Evolutionary conservation across 2,797 vertebrate species (phyloP).

Genomic region (Pseudochaenichthys georgianus): DNA sequence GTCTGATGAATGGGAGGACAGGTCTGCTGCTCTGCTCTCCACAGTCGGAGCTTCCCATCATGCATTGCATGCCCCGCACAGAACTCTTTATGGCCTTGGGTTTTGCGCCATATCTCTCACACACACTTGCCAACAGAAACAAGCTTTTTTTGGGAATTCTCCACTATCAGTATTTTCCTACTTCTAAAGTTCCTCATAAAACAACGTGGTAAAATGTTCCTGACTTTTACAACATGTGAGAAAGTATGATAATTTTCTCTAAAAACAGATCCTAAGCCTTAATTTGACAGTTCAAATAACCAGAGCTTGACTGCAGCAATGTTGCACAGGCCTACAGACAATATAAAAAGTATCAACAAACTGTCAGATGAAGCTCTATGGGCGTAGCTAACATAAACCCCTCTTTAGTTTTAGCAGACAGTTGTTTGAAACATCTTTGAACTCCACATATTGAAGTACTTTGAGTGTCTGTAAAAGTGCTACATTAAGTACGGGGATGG

Average conservation of each 20-base stretch:
- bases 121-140: slow-evolving; percentile 76
- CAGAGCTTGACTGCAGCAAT: slow-evolving; percentile 33
- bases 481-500: slow-evolving; percentile 39
- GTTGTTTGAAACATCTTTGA: slow-evolving; percentile 65
- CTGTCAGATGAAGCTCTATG: slow-evolving; percentile 52
- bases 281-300: slow-evolving; percentile 60
- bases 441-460: slow-evolving; percentile 63
- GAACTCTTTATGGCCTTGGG: slow-evolving; percentile 76
- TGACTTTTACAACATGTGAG: slow-evolving; percentile 41
- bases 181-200: slow-evolving; percentile 50
- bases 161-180: slow-evolving; percentile 56
- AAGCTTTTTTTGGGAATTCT: slow-evolving; percentile 55
- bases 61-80: slow-evolving; percentile 74
- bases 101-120: slow-evolving; percentile 69
- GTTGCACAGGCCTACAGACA: slow-evolving; percentile 45
- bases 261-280: slow-evolving; percentile 30
- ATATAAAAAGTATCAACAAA: slow-evolving; percentile 55
- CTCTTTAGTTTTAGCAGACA: slow-evolving; percentile 50
- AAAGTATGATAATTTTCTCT: slow-evolving; percentile 26
- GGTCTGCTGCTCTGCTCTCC: slow-evolving; percentile 63
- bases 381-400: slow-evolving; percentile 47
- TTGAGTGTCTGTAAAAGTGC: slow-evolving; percentile 52
- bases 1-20: slow-evolving; percentile 68
- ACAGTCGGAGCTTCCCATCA: slow-evolving; percentile 75
- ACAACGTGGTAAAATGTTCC: slow-evolving; percentile 31